Base-by-base conservation (phyloP, 2,888 invertebrate genomes). In the Heteromyza rotundicornis region DNA sequence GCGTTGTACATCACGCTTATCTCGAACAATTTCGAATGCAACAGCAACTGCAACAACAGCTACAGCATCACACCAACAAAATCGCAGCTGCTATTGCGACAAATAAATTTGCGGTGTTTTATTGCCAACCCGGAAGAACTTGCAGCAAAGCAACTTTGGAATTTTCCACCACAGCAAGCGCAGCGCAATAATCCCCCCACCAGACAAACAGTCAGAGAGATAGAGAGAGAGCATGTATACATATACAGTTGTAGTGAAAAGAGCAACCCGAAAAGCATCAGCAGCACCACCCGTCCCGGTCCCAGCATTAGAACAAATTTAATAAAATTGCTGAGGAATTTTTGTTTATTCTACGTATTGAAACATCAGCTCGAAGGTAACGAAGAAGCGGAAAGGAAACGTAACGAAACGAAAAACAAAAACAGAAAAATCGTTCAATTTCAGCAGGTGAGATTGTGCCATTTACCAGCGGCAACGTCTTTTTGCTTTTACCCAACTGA, bases 31-130 rank as follows among this genome's bases (percentile, higher is more conserved):
- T 8, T 12, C 3, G 40, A 8, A n/a, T 40, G 24, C 40, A 58
- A 24, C 40, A 36, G 20, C 12, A 20, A 12, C 47, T 47, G 7
- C 49, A 49, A 19, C 40, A 58, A 52, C 58, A 40, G 10, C n/a
- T 17, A 10, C 40, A 55, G 12, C 27, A 47, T 23, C 56, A 56
- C 24, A 44, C 24, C 19, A 35, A 19, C 12, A 35, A 20, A 19
- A 12, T 27, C 22, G 55, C 40, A 20, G 55, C 20, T 47, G 47
- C 47, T 14, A 47, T 20, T 19, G 47, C 47, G 60, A 57, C 55
- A 61, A 57, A 57, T 61, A 61, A 53, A 61, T 61, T 24, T 61
- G 57, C 57, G 23, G 19, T 53, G 52, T 17, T 57, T 53, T 57
- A 57, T 52, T 52, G 57, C 47, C 53, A 57, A 22, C 44, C 47